Evolutionary conservation across 2,797 vertebrate genomes (phyloP).

Genomic region (Lycodopsis pacificus): DNA sequence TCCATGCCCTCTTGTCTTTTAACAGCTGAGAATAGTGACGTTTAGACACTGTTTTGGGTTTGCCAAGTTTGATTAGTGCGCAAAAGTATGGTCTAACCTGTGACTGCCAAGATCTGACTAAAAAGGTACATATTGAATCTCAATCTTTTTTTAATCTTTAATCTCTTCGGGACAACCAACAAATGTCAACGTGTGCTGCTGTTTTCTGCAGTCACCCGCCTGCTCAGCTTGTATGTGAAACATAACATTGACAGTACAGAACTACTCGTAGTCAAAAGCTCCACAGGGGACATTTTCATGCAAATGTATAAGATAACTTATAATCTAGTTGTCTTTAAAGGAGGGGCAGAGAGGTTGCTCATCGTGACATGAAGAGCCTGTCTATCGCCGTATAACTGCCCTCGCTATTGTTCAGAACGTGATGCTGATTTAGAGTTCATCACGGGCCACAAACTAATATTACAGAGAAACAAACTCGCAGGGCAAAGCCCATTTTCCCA

Average conservation of each 20-base stretch:
- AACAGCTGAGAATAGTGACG: background rate
- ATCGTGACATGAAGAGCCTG: background rate
- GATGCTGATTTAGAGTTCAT: slow-evolving; percentile 6
- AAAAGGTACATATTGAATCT: background rate
- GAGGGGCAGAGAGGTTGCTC: no score
- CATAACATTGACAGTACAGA: background rate
- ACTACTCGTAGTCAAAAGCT: no score
- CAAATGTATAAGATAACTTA: background rate
- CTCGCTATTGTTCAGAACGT: background rate
- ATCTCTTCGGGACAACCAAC: background rate
- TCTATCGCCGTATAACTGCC: background rate
- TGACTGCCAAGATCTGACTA: background rate
- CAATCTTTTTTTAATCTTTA: background rate
- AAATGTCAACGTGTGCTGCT: background rate
- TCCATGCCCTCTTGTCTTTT: background rate
- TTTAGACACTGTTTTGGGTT: background rate
- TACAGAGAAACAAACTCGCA: background rate
- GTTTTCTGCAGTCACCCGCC: background rate
- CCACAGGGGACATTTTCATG: background rate
- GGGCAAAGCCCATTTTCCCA: background rate
- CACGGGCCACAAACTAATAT: background rate
- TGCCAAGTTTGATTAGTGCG: background rate
- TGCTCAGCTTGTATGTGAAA: no score
- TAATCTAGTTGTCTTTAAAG: background rate
- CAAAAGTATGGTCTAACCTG: background rate